Evolutionary conservation across 2,113 vertebrate species (phyloP).

Genomic region (Spea bombifrons): DNA sequence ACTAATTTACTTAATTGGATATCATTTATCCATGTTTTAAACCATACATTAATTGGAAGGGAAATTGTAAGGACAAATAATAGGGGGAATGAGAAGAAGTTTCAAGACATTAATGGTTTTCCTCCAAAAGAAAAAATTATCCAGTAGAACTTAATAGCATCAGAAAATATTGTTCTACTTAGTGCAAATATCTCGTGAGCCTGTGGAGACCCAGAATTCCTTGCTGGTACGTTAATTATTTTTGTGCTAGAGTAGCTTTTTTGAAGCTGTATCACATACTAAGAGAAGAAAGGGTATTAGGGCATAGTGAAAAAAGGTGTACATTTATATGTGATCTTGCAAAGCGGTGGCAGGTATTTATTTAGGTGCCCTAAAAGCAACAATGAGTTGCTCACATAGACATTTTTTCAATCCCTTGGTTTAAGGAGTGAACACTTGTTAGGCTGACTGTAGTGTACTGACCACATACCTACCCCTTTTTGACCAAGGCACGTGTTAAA

Average conservation of each 20-base stretch:
- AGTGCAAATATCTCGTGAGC: constrained; percentile 7
- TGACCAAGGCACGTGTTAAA: too few species aligned
- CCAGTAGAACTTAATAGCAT: neutral
- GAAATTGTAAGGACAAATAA: too few species aligned
- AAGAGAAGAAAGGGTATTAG: neutral
- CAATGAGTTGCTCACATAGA: too few species aligned
- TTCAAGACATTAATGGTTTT: neutral
- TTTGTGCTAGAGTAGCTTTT: constrained; percentile 10
- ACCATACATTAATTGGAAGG: too few species aligned
- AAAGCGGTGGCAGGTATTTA: neutral
- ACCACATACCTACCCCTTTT: too few species aligned
- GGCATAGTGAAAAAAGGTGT: neutral
- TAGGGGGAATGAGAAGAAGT: too few species aligned
- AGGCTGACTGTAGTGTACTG: neutral
- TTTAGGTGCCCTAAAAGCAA: too few species aligned
- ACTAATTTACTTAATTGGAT: too few species aligned
- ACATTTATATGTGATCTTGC: neutral
- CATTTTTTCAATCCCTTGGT: too few species aligned
- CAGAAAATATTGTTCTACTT: neutral
- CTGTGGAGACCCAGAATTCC: neutral
- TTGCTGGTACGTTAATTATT: neutral
- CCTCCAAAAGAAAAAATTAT: neutral
- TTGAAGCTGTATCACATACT: neutral
- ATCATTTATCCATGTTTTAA: too few species aligned
- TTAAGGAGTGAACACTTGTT: neutral